These are phyloP conservation scores for Varanus salvator DNA, from an alignment of 2,113 vertebrate genomes.

Conservation along the genomic window DNA sequence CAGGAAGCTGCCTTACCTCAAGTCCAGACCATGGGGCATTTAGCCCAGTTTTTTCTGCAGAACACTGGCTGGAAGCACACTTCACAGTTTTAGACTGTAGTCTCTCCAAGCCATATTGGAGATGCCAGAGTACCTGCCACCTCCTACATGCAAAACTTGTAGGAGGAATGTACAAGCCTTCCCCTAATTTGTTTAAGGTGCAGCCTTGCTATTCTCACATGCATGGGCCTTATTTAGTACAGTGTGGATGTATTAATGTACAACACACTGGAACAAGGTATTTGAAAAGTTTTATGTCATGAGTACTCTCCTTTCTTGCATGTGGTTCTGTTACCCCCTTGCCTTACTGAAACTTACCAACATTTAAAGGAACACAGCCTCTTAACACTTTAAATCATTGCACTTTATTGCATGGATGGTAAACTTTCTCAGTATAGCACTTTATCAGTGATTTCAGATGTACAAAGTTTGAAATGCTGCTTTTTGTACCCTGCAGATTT, in stretches of 20 bases:
- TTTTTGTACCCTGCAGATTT: background rate
- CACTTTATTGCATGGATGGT: background rate
- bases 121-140: background rate
- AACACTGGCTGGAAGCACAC: too few relatives aligned
- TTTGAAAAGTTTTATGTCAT: background rate
- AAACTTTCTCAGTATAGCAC: too few relatives aligned
- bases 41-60: background rate
- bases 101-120: background rate
- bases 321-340: too few relatives aligned
- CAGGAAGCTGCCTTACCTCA: background rate
- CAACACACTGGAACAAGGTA: background rate
- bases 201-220: background rate
- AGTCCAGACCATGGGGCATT: background rate
- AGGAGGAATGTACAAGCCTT: too few relatives aligned
- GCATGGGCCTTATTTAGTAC: background rate
- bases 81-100: background rate
- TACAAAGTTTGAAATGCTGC: background rate
- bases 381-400: too few relatives aligned
- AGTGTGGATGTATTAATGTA: background rate
- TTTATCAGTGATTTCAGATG: background rate
- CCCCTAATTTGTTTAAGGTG: background rate
- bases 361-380: too few relatives aligned
- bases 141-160: background rate
- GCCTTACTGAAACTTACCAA: too few relatives aligned
- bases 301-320: too few relatives aligned